Percentiles rank a stretch among this genome's conserved stretches.
Evolutionary conservation across 1,140 invertebrate species (phyloP).

Genomic region (Colletes latitarsis): DNA sequence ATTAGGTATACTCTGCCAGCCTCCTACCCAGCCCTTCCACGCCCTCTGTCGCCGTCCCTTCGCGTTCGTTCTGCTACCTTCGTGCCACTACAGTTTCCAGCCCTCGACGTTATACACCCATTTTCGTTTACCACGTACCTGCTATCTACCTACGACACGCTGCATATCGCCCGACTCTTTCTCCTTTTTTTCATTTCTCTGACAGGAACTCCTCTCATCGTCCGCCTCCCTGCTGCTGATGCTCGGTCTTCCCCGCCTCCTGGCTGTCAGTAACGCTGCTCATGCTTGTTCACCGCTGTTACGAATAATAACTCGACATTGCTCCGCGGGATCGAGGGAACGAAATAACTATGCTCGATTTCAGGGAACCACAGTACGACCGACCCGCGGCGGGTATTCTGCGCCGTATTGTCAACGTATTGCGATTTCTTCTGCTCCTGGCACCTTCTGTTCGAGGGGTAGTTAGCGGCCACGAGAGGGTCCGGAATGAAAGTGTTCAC

Average conservation of each 20-base stretch:
- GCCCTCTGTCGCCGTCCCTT: conserved; percentile 1
- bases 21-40: conserved; percentile 21
- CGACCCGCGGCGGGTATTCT: too few species aligned
- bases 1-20: conserved; percentile 70
- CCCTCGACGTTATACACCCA: conserved; percentile 34
- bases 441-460: too few species aligned
- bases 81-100: conserved; percentile 25
- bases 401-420: too few species aligned
- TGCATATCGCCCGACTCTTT: conserved; percentile 3
- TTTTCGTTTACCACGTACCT: conserved; percentile 51
- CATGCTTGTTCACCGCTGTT: neutral
- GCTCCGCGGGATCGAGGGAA: conserved; percentile 6
- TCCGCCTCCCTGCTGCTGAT: neutral
- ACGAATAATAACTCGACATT: conserved; percentile 37
- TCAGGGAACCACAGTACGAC: too few species aligned
- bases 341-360: neutral
- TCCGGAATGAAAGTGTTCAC: too few species aligned
- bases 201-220: conserved; percentile 1
- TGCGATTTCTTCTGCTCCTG: too few species aligned
- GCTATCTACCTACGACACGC: conserved; percentile 11
- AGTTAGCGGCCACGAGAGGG: too few species aligned
- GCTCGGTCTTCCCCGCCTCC: neutral
- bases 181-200: neutral
- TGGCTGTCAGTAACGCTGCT: neutral
- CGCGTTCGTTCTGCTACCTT: conserved; percentile 16